These are phyloP conservation scores for Bolborhynchus lineola DNA, from an alignment of 2,113 vertebrate species.

Conservation along the genomic window DNA sequence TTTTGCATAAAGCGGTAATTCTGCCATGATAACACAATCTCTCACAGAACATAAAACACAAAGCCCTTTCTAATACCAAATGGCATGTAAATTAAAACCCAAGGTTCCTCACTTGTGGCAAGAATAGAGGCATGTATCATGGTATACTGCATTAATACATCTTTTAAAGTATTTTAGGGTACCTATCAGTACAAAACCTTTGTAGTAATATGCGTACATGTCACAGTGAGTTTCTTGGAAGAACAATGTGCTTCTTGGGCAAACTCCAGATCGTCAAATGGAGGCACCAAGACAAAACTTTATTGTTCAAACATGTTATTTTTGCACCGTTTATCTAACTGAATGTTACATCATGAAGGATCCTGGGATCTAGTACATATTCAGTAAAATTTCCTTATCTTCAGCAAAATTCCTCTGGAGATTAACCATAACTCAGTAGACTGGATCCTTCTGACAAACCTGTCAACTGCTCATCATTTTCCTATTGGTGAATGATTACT, in stretches of 20 bases:
- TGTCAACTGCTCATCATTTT: neutral
- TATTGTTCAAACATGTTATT: neutral
- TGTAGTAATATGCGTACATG: rapidly evolving
- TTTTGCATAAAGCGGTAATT: neutral
- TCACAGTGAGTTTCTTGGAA: neutral
- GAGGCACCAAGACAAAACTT: neutral
- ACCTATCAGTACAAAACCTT: neutral
- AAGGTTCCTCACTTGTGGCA: neutral
- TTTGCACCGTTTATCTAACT: neutral
- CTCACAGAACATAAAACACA: neutral
- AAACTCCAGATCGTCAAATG: neutral
- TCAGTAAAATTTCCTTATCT: neutral
- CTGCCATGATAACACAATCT: neutral
- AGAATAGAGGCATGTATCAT: rapidly evolving
- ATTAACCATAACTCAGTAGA: neutral
- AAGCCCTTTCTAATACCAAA: neutral
- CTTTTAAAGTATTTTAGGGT: neutral
- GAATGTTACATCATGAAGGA: neutral
- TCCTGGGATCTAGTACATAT: neutral
- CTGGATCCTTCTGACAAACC: neutral
- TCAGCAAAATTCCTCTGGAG: neutral
- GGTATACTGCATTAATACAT: neutral
- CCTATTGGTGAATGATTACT: neutral
- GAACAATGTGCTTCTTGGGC: neutral
- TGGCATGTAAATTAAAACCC: neutral